Evolutionary conservation across 2,113 vertebrate genomes (phyloP).

Genomic region (Mystacornis crossleyi): DNA sequence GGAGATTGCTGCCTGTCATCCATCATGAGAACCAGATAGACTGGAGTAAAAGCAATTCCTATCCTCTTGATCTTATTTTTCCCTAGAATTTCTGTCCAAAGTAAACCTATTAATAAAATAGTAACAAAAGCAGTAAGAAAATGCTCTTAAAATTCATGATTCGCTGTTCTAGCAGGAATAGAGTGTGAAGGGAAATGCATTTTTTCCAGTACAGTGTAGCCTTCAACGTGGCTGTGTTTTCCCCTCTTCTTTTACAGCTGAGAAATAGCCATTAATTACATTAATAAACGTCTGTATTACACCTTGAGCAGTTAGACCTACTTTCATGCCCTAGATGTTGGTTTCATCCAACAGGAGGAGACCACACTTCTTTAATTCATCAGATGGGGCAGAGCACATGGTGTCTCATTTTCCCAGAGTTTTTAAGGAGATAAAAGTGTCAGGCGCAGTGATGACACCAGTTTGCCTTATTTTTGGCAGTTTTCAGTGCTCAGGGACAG

Average conservation of each 20-base stretch:
- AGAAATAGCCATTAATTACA: neutral
- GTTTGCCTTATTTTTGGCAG: slow-evolving; percentile 67
- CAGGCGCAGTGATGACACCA: slow-evolving; percentile 76
- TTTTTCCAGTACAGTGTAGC: neutral
- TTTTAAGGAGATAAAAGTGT: slow-evolving; percentile 1
- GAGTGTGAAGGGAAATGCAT: neutral
- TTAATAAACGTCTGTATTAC: neutral
- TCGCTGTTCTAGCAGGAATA: neutral
- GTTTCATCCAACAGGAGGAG: neutral
- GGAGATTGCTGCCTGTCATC: neutral
- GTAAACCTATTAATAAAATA: neutral
- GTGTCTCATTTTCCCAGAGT: neutral
- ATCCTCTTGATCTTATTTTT: neutral
- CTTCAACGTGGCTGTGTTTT: neutral
- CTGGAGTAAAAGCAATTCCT: neutral
- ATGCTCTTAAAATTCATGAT: neutral
- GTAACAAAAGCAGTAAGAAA: neutral
- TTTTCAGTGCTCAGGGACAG: neutral
- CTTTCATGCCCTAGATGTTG: neutral
- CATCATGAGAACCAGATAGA: neutral
- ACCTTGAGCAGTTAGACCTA: neutral
- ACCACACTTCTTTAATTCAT: neutral
- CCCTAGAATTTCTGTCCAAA: neutral
- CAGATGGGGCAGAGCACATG: neutral
- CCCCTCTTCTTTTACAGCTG: neutral